Conservation (phyloP, 1,140 invertebrate species). For the Telenomus remus region DNA sequence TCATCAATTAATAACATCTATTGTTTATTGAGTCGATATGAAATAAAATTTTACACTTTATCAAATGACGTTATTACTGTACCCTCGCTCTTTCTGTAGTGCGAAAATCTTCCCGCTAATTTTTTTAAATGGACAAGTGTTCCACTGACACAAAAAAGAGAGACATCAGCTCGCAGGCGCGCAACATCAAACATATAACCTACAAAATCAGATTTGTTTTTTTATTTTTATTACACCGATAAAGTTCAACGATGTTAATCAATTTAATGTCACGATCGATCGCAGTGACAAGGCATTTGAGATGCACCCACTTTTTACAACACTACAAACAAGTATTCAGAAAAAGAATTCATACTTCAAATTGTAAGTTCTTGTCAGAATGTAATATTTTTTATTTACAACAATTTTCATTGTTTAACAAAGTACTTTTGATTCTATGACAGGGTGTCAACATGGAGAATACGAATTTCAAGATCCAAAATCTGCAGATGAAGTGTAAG, state of each 20-base stretch:
- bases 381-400: background rate
- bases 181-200: slow-evolving; percentile 5
- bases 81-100: too few species aligned
- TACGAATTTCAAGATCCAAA: slow-evolving; percentile 96
- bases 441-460: slow-evolving; percentile 82
- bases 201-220: slow-evolving; percentile 8
- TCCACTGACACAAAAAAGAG: too few species aligned
- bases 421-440: too few species aligned
- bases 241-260: slow-evolving; percentile 31
- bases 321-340: background rate
- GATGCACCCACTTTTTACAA: slow-evolving; percentile 9
- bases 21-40: too few species aligned
- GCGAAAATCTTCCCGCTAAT: too few species aligned
- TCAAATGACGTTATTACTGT: too few species aligned
- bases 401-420: too few species aligned
- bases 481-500: slow-evolving; percentile 92
- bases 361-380: slow-evolving; percentile 23
- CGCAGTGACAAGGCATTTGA: slow-evolving; percentile 13
- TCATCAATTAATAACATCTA: too few species aligned
- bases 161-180: too few species aligned
- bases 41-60: too few species aligned
- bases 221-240: slow-evolving; percentile 6
- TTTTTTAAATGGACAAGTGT: too few species aligned
- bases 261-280: slow-evolving; percentile 33
- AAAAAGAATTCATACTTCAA: slow-evolving; percentile 31